Conservation (phyloP, 2,113 vertebrate species). For the Psilopsiagon aurifrons region DNA sequence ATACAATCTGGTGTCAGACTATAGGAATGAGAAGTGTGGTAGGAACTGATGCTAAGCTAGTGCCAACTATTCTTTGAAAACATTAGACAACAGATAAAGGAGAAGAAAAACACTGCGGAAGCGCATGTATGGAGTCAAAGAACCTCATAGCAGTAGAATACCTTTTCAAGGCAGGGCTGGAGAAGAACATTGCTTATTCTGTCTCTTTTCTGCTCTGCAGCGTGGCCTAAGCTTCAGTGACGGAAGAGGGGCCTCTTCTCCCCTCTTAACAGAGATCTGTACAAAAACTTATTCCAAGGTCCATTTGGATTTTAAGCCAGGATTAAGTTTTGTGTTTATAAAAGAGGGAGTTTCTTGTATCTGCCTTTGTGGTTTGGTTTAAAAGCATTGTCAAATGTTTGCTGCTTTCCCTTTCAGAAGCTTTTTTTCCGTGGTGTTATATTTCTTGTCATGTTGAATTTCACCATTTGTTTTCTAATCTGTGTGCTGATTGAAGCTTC, state of each 20-base stretch:
- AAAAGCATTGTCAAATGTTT: neutral
- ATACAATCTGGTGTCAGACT: too few species aligned
- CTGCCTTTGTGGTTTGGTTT: neutral
- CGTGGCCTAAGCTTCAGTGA: neutral
- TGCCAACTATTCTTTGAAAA: neutral
- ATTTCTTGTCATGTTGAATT: neutral
- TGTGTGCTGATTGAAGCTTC: neutral
- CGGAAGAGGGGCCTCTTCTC: neutral
- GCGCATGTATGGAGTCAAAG: neutral
- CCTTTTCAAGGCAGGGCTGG: neutral
- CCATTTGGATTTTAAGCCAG: neutral
- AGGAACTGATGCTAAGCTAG: neutral
- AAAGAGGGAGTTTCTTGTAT: neutral
- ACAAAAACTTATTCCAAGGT: neutral
- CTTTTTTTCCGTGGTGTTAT: neutral
- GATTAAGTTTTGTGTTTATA: neutral
- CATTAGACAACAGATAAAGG: neutral
- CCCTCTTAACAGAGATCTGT: neutral
- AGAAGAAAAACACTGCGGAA: neutral
- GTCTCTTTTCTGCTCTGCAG: neutral
- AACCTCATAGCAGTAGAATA: neutral
- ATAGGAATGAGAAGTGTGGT: neutral
- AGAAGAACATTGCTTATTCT: neutral
- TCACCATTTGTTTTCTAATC: constrained; percentile 24
- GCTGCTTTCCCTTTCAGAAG: constrained; percentile 4